Percentiles rank a stretch among this genome's conserved stretches.
phyloP scores from a whole-genome alignment of 2,113 vertebrate genomes.

The Tragelaphus scriptus region DNA sequence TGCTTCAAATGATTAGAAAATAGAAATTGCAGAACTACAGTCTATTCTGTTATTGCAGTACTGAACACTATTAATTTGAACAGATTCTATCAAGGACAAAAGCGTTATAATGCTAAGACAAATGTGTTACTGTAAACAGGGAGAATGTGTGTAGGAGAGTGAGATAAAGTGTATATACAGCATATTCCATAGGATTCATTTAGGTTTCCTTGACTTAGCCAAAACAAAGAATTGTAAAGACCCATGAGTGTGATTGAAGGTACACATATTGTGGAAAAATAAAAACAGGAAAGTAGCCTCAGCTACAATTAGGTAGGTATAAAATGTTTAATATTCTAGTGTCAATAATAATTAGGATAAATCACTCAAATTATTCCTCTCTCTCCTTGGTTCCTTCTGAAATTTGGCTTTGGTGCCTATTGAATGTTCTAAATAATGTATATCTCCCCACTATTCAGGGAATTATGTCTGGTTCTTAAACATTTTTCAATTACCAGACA shows the following conservation, averaged over 20 bases:
- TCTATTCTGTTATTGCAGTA: not conserved
- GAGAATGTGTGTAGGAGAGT: not conserved
- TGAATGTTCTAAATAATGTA: not conserved
- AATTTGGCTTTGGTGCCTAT: not conserved
- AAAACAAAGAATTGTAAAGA: not conserved
- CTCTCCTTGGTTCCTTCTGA: not conserved
- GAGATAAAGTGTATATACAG: not conserved
- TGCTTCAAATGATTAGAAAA: not conserved
- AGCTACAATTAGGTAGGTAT: not conserved
- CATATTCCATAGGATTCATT: not conserved
- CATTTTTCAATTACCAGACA: constrained; percentile 9
- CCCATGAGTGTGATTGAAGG: not conserved
- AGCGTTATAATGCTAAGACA: constrained; percentile 35
- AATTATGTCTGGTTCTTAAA: not conserved
- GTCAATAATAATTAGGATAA: not conserved
- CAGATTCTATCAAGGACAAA: constrained; percentile 23
- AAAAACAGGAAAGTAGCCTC: not conserved
- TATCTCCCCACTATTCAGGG: not conserved
- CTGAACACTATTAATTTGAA: not conserved
- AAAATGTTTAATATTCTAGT: not conserved
- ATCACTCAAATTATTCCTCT: not conserved
- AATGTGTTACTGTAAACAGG: not conserved
- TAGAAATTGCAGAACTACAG: not conserved
- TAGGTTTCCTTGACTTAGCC: not conserved
- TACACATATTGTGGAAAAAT: not conserved